Evolutionary conservation across 1,140 invertebrate species (phyloP).

Genomic region (Nephotettix cincticeps): DNA sequence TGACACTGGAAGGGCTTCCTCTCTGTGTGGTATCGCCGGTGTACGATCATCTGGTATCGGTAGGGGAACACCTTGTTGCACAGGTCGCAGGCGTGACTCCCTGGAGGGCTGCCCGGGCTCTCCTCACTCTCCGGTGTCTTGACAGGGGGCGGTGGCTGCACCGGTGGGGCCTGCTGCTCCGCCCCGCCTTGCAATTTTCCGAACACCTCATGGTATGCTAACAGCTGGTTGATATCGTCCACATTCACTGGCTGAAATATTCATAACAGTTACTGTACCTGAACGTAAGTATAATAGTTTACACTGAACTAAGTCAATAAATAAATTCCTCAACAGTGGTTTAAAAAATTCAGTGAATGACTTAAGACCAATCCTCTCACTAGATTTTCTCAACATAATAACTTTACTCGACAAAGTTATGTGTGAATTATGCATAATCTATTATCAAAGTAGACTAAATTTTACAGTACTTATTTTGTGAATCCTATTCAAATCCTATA

Average conservation of each 20-base stretch:
- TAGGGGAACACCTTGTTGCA: conserved; percentile 85
- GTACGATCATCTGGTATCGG: conserved; percentile 81
- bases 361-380: no score
- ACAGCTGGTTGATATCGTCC: conserved; percentile 75
- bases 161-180: background rate
- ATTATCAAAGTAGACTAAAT: no score
- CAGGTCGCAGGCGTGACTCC: conserved; percentile 74
- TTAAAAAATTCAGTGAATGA: no score
- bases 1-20: conserved; percentile 81
- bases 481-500: no score
- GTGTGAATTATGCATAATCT: no score
- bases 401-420: no score
- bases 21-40: conserved; percentile 80
- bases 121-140: conserved; percentile 22
- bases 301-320: no score
- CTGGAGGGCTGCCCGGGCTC: conserved; percentile 47
- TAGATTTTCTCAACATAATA: no score
- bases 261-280: no score
- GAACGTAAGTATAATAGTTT: no score
- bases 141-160: background rate
- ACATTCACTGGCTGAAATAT: conserved; percentile 60
- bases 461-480: no score
- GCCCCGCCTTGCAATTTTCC: conserved; percentile 65
- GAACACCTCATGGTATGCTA: conserved; percentile 85
- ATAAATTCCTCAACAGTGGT: no score